Evolutionary conservation across 2,888 invertebrate genomes (phyloP).

Genomic region (Nephrotoma guestfalica): DNA sequence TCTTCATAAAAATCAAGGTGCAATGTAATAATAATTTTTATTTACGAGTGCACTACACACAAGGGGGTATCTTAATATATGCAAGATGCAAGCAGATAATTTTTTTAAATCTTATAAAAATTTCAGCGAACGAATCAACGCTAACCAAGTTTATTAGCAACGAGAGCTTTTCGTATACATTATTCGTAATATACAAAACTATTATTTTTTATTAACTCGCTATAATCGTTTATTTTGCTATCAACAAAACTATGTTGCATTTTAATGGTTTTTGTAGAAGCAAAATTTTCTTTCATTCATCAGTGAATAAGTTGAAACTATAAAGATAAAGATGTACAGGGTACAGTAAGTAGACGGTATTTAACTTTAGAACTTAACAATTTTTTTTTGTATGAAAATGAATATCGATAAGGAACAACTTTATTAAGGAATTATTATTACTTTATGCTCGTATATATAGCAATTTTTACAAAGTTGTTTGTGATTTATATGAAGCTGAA

Average conservation of each 20-base stretch:
- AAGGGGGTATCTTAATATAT: background rate
- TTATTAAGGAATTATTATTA: too few relatives aligned
- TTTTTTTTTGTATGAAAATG: background rate
- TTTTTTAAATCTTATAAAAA: background rate
- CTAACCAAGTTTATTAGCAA: background rate
- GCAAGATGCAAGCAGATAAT: background rate
- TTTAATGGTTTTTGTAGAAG: background rate
- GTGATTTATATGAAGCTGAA: too few relatives aligned
- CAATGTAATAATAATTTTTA: background rate
- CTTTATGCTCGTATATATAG: too few relatives aligned
- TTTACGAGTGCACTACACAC: background rate
- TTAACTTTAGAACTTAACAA: background rate
- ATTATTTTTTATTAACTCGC: background rate
- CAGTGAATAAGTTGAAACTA: background rate
- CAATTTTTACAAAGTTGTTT: too few relatives aligned
- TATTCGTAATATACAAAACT: background rate
- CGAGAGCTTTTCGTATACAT: background rate
- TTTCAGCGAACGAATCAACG: background rate
- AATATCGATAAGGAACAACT: too few relatives aligned
- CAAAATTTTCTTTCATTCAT: background rate
- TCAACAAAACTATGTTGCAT: background rate
- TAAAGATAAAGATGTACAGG: background rate
- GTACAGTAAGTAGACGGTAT: background rate
- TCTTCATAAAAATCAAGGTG: background rate
- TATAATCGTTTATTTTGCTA: background rate